Conservation (phyloP, 2,113 vertebrate species). For the Corythaeola cristata region DNA sequence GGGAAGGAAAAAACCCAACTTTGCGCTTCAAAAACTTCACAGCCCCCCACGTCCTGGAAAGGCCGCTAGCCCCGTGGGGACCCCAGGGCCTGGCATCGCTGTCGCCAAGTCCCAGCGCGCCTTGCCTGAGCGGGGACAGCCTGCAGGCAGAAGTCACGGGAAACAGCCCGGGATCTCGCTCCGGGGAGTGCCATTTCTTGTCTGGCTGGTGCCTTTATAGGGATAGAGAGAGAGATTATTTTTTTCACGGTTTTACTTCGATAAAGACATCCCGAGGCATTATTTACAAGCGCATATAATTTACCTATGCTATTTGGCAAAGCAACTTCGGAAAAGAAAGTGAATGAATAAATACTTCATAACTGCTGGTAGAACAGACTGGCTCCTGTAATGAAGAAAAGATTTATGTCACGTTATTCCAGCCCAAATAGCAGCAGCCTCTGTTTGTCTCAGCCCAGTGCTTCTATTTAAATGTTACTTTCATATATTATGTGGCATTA, state of each 20-base stretch:
- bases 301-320: constrained; percentile 88
- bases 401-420: constrained; percentile 98
- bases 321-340: constrained; percentile 82
- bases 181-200: background rate
- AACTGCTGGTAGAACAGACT: constrained; percentile 85
- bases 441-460: constrained; percentile 99
- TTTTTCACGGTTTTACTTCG: constrained; percentile 71
- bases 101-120: background rate
- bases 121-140: background rate
- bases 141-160: background rate
- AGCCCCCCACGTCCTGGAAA: background rate
- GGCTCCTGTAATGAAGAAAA: constrained; percentile 92
- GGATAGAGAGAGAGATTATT: constrained; percentile 6
- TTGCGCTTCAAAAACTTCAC: background rate
- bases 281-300: constrained; percentile 84
- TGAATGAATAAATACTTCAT: constrained; percentile 89
- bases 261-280: constrained; percentile 79
- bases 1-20: background rate
- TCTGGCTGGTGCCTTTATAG: constrained; percentile 43
- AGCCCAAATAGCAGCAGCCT: constrained; percentile 93
- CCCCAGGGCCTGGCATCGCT: background rate
- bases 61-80: background rate
- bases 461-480: constrained; percentile 99
- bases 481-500: constrained; percentile 99
- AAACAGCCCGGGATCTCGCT: background rate